phyloP scores from a whole-genome alignment of 1,140 invertebrate genomes.

The Drosophila willistoni region DNA sequence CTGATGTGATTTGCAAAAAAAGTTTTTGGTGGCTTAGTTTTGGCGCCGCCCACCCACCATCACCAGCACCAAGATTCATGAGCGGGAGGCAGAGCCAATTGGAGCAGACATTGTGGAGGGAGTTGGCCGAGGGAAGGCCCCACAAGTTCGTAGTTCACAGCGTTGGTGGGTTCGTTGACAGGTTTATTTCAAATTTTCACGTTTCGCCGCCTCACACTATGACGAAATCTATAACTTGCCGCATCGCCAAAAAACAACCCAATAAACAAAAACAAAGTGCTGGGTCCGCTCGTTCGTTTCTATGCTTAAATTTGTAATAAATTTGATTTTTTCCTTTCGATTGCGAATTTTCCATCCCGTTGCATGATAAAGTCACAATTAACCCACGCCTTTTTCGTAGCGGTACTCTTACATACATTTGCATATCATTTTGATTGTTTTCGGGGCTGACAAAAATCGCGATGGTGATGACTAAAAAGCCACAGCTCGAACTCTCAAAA shows the following conservation, averaged over 20 bases:
- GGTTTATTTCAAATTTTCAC: slow-evolving; percentile 79
- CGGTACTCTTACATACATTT: slow-evolving; percentile 82
- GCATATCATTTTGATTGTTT: slow-evolving; percentile 82
- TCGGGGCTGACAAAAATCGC: slow-evolving; percentile 46
- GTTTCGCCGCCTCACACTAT: slow-evolving; percentile 54
- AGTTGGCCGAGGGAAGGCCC: slow-evolving; percentile 44
- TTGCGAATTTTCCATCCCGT: slow-evolving; percentile 62
- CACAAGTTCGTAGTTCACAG: slow-evolving; percentile 78
- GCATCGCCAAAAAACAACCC: slow-evolving; percentile 54
- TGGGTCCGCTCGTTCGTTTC: slow-evolving; percentile 57
- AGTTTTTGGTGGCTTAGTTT: slow-evolving; percentile 73
- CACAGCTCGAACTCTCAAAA: not conserved
- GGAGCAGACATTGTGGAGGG: not conserved
- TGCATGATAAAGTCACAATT: slow-evolving; percentile 81
- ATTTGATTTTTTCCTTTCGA: slow-evolving; percentile 82
- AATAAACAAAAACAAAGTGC: not conserved
- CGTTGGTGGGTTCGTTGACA: slow-evolving; percentile 76
- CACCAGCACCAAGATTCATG: not conserved
- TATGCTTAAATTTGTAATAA: slow-evolving; percentile 82
- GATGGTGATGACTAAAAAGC: slow-evolving; percentile 75
- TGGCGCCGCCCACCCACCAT: slow-evolving; percentile 73
- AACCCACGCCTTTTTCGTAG: slow-evolving; percentile 82
- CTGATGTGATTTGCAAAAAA: slow-evolving; percentile 66
- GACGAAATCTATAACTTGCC: slow-evolving; percentile 81
- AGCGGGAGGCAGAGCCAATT: not conserved